Percentiles rank a stretch among this genome's conserved stretches.
These are phyloP conservation scores for Hoplias malabaricus DNA, from an alignment of 2,113 vertebrate species.

Conservation along the genomic window DNA sequence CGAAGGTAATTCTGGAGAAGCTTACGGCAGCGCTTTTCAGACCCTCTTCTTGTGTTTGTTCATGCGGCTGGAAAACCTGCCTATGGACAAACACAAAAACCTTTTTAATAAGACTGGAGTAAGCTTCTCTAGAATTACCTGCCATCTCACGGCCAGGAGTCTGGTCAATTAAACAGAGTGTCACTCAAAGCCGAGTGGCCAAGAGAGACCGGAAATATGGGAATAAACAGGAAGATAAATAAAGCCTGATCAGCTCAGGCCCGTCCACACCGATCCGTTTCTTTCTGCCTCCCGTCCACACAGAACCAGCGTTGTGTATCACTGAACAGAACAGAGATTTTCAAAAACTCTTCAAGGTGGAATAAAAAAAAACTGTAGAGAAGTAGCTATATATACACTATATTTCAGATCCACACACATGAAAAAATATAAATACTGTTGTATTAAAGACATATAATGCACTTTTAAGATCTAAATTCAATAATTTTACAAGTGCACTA, in stretches of 20 bases:
- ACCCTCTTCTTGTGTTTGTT: background rate
- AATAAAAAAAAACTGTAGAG: too few species aligned
- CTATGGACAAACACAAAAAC: conserved; percentile 11
- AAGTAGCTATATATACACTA: too few species aligned
- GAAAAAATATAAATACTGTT: too few species aligned
- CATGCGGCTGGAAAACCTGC: background rate
- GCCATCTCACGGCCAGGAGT: conserved; percentile 3
- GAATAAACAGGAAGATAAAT: background rate
- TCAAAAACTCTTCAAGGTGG: too few species aligned
- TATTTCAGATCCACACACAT: too few species aligned
- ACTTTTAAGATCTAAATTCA: too few species aligned
- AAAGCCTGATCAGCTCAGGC: background rate
- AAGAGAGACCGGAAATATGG: background rate
- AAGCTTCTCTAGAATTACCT: conserved; percentile 11
- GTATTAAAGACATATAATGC: too few species aligned
- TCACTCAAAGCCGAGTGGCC: conserved; percentile 11
- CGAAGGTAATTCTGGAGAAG: background rate
- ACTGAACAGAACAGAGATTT: too few species aligned
- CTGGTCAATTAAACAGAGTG: conserved; percentile 29
- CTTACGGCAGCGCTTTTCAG: background rate
- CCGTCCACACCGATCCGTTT: too few species aligned
- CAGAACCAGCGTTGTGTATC: too few species aligned
- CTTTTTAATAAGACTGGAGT: conserved; percentile 10
- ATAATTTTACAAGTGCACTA: too few species aligned
- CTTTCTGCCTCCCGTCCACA: too few species aligned